A percentile compares a stretch with the other conserved stretches of the same genome.
Conservation (phyloP, 35 echinoderm and acorn worm genomes). For the Amphiura filiformis region DNA sequence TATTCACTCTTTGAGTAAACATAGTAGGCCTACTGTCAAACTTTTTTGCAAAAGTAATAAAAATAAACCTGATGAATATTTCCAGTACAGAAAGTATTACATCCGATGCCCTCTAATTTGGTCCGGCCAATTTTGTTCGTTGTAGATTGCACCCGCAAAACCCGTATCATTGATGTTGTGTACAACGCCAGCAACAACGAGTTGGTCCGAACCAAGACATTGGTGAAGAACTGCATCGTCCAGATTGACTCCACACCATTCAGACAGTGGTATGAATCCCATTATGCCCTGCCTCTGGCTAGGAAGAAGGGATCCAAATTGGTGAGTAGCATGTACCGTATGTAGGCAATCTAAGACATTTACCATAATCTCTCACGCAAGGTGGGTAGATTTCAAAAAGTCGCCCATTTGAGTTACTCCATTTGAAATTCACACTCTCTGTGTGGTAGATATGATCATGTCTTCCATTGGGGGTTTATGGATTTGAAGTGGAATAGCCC, state of each 20-base stretch:
- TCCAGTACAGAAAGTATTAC: too few species aligned
- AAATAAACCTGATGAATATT: too few species aligned
- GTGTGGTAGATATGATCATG: too few species aligned
- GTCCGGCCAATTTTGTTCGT: slow-evolving; percentile 8
- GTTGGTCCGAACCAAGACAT: slow-evolving; percentile 94
- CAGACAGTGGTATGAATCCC: slow-evolving; percentile 98
- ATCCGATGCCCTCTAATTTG: too few species aligned
- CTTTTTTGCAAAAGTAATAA: too few species aligned
- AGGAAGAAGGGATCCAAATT: slow-evolving; percentile 94
- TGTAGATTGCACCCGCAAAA: slow-evolving; percentile 63
- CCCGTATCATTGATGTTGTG: slow-evolving; percentile 91
- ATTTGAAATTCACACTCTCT: too few species aligned
- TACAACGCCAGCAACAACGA: slow-evolving; percentile 98
- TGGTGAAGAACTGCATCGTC: slow-evolving; percentile 93
- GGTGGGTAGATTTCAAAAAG: too few species aligned
- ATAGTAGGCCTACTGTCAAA: too few species aligned
- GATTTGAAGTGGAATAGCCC: too few species aligned
- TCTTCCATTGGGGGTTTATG: slow-evolving; percentile 75
- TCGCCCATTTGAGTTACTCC: too few species aligned
- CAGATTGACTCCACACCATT: slow-evolving; percentile 97
- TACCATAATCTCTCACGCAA: too few species aligned
- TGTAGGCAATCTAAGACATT: not conserved
- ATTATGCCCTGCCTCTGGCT: slow-evolving; percentile 86
- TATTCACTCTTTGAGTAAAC: too few species aligned
- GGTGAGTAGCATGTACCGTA: slow-evolving; percentile 41